Base-by-base conservation (phyloP, 2,888 invertebrate species). In the Hydrotaea cyrtoneurina region DNA sequence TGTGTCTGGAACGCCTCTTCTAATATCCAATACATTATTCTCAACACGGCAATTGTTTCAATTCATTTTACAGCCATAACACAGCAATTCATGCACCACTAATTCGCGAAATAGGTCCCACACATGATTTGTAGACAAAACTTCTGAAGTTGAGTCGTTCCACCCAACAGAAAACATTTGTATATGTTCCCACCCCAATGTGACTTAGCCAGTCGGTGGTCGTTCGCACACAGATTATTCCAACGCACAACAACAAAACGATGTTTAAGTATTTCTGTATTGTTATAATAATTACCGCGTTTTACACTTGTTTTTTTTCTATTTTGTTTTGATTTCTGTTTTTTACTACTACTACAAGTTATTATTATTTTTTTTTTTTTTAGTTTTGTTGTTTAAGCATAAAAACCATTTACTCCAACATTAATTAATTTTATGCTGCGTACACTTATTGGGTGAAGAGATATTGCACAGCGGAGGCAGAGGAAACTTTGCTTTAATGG, bases 401-500 rank as follows among this genome's bases (percentile, higher is more conserved):
- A 64, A 73, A 71, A 71, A 59, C 26, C 36, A 72, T 72, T 66
- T 78, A 64, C 43, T 31, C 31, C 53, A 73, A 69, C 77, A 69
- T 81, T 66, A 77, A 77, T 73, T 72, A 77, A 77, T 77, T 17
- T 72, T 81, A 64, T 55, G 72, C 50, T 26, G 43, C 26, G 55
- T 23, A 57, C 5, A 69, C 13, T n/a, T n/a, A 26, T 4, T 23
- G 59, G 23, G 59, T 57, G 23, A 55, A 21, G 21, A 55, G 23
- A 55, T 13, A 5, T 26, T 5, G 31, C 31, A 31, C 2, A 21
- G 15, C 3, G 26, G 15, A 0, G 7, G 21, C 15, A 26, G 15
- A 13, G 23, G 31, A 31, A 50, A 59, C 59, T 59, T 59, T 59
- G 23, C 26, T 59, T 57, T 13, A 50, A 50, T 59, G 59, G 59